A percentile compares a stretch with the other conserved stretches of the same genome.
Conservation (phyloP, 2,113 vertebrate species). For the Quiscalus mexicanus region DNA sequence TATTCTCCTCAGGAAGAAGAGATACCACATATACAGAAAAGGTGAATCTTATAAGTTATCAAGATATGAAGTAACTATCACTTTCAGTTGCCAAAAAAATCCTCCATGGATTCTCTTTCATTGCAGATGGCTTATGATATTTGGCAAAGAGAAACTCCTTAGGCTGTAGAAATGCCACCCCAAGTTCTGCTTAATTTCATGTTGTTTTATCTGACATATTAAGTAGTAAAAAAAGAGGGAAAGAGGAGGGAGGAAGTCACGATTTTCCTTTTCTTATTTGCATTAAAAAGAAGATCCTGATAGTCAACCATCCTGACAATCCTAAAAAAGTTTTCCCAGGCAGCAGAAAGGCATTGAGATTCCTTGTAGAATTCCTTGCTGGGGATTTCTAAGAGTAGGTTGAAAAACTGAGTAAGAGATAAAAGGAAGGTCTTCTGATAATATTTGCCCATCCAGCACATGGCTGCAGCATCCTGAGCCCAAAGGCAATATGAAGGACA, state of each 20-base stretch:
- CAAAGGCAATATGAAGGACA: not conserved
- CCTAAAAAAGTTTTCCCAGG: not conserved
- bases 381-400: not conserved
- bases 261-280: not conserved
- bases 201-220: not conserved
- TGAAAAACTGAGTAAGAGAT: not conserved
- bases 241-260: not conserved
- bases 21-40: not conserved
- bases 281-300: not conserved
- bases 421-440: not conserved
- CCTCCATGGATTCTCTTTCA: not conserved
- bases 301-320: not conserved
- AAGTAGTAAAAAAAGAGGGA: not conserved
- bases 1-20: not conserved
- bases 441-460: not conserved
- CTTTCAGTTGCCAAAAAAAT: not conserved
- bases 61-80: not conserved
- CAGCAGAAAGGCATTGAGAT: not conserved
- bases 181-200: not conserved
- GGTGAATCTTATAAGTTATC: not conserved
- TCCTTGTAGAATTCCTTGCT: not conserved
- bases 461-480: not conserved
- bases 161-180: not conserved
- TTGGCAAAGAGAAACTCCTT: not conserved
- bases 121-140: not conserved